Conservation (phyloP, 2,888 invertebrate genomes). For the Protonemura montana region DNA sequence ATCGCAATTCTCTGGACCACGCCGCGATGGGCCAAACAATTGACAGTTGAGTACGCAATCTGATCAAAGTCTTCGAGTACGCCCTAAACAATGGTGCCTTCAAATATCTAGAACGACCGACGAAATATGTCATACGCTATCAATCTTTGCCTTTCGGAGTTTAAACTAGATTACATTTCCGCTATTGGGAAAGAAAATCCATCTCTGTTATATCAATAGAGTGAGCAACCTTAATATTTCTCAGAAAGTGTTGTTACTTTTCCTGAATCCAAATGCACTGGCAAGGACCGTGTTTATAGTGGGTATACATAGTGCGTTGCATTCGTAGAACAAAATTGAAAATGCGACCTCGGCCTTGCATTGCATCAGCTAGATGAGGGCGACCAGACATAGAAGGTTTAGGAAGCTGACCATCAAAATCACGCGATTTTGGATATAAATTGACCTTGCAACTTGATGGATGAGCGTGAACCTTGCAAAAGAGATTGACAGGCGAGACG, state of each 20-base stretch:
- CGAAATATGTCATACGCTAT: not conserved
- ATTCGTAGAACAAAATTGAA: not conserved
- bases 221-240: too few relatives aligned
- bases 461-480: not conserved
- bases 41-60: not conserved
- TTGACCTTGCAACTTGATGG: not conserved
- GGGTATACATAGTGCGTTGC: too few relatives aligned
- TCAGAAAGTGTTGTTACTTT: too few relatives aligned
- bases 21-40: not conserved
- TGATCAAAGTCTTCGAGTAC: not conserved
- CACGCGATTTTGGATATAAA: not conserved
- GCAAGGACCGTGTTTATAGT: too few relatives aligned
- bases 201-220: not conserved
- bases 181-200: not conserved
- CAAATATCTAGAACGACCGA: not conserved
- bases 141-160: not conserved
- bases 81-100: not conserved
- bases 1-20: not conserved
- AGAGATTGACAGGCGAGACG: not conserved
- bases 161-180: not conserved
- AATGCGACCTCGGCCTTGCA: constrained; percentile 4
- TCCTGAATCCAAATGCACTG: too few relatives aligned
- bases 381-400: not conserved
- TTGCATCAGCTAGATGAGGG: not conserved
- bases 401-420: not conserved